These are phyloP conservation scores for Aplysina aerophoba DNA, from an alignment of 37 sponge, comb jelly and placozoan species.

Conservation along the genomic window DNA sequence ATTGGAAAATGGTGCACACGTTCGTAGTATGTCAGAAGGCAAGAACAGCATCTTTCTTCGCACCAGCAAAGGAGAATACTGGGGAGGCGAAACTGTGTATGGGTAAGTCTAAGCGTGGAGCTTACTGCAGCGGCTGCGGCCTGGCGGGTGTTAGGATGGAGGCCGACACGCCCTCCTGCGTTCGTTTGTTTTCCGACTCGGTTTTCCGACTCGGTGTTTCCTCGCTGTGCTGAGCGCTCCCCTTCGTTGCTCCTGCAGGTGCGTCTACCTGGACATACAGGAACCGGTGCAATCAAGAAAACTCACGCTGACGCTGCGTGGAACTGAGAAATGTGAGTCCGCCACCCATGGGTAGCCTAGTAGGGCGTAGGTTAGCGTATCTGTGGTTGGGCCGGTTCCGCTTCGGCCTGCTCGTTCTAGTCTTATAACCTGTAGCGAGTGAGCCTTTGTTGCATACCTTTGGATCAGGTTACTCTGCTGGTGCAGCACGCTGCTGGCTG, in stretches of 20 bases:
- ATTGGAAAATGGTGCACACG: no score
- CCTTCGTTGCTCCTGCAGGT: not conserved
- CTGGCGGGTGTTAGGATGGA: not conserved
- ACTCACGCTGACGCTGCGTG: not conserved
- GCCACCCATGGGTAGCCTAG: no score
- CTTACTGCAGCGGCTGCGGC: not conserved
- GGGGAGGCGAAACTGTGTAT: not conserved
- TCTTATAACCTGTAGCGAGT: no score
- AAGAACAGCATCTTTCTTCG: not conserved
- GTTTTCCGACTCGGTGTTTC: not conserved
- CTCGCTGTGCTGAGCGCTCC: not conserved
- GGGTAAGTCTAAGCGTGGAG: not conserved
- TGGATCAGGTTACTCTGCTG: no score
- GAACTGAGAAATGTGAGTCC: not conserved
- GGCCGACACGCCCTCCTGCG: no score
- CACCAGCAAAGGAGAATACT: not conserved
- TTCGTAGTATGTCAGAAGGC: not conserved
- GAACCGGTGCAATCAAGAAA: not conserved
- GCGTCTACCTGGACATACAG: constrained; percentile 1
- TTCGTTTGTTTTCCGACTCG: no score
- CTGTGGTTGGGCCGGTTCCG: no score
- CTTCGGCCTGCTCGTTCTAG: no score
- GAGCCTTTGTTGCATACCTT: no score
- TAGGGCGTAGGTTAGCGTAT: no score
- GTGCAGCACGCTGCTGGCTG: no score